Evolutionary conservation across 2,888 invertebrate species (phyloP), one percentile per base, ranked within the genome.

Genomic region (Lacanobia oleracea): DNA sequence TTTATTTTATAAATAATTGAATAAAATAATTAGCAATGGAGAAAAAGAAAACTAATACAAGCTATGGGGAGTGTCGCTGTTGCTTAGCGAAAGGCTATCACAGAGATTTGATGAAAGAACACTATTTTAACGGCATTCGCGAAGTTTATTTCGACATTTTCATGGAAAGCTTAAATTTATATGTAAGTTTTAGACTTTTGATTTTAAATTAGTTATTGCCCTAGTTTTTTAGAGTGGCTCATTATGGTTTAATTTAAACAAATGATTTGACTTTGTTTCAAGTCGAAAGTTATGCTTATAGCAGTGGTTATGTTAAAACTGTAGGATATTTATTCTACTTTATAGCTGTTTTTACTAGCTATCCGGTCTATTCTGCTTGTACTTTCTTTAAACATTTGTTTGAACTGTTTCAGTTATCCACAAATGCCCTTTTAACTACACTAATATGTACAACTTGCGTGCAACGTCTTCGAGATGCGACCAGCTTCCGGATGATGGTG

Each of bases 61-160:
- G 27, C n/a, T 93, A 90, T 60, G 93, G 94, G 6, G 86, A 89
- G 60, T 95, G 95, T 70, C 88, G 94, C 18, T 94, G 93, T 81
- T 95, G 95, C 74, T 84, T 88, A 66, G 82, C 88, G 0, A 89
- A 87, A 27, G 94, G 95, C 14, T 75, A 89, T 45, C 94, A 94
- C 75, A 85, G 85, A 70, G 91, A 93, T 81, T 82, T 94, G 9
- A 88, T 87, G 84, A 90, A 89, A 54, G 93, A 92, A 84, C 92
- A 94, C 73, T 85, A 84, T 62, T 76, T 67, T 18, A 89, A 91
- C 40, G 93, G 92, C 6, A 81, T 84, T 18, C 86, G 90, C 40
- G 94, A 94, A 86, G 90, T 93, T 1, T 94, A 93, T 71, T 88
- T 85, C 53, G 93, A 94, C 77, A 85, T 92, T 14, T 90, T 94